These are phyloP conservation scores for Caenorhabditis brenneri DNA, from an alignment of 1,140 invertebrate genomes.

Conservation along the genomic window DNA sequence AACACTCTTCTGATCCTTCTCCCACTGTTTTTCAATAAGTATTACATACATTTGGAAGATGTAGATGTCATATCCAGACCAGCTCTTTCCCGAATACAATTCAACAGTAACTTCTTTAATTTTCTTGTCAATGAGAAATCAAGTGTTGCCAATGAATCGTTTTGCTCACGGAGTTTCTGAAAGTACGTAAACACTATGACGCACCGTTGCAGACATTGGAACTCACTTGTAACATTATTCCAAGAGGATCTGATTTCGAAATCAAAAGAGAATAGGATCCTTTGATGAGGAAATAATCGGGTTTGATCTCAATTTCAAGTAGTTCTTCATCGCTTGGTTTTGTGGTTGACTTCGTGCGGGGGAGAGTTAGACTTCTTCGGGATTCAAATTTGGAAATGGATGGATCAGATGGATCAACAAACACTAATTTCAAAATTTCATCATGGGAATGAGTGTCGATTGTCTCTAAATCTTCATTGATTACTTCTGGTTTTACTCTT, in stretches of 20 bases:
- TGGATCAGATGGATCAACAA: background rate
- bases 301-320: conserved; percentile 37
- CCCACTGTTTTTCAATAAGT: no score
- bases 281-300: conserved; percentile 40
- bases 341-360: background rate
- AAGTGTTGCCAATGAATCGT: conserved; percentile 25
- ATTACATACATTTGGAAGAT: background rate
- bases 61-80: background rate
- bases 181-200: conserved; percentile 26
- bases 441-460: background rate
- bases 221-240: conserved; percentile 32
- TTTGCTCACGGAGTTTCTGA: conserved; percentile 37
- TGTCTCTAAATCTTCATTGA: conserved; percentile 11
- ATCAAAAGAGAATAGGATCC: conserved; percentile 44
- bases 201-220: background rate
- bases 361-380: background rate
- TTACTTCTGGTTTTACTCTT: conserved; percentile 1
- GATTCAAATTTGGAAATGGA: conserved; percentile 8
- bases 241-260: conserved; percentile 28
- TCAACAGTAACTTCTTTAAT: background rate
- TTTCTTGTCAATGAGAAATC: conserved; percentile 39
- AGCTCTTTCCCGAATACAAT: conserved; percentile 35
- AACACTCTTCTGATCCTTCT: no score
- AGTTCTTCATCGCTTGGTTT: conserved; percentile 39
- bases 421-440: conserved; percentile 16